A percentile compares a stretch with the other conserved stretches of the same genome.
Evolutionary conservation across 2,113 vertebrate genomes (phyloP).

Genomic region (Cercopithecus mona): DNA sequence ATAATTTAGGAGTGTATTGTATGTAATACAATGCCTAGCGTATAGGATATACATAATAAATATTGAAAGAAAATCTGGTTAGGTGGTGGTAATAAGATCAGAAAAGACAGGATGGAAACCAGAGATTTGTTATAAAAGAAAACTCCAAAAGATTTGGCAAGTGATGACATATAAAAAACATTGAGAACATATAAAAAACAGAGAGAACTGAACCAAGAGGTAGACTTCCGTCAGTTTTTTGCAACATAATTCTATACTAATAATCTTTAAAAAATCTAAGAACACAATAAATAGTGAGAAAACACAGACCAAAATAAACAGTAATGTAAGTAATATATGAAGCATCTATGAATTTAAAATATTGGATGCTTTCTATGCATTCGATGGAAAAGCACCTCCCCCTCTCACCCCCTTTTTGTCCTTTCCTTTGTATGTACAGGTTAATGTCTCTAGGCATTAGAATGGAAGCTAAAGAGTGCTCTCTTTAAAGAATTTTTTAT

Average conservation of each 20-base stretch:
- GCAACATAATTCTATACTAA: background rate
- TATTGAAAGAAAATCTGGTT: background rate
- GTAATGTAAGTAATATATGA: background rate
- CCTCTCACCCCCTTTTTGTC: background rate
- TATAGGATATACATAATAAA: background rate
- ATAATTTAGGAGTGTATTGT: background rate
- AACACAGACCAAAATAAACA: background rate
- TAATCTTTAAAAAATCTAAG: background rate
- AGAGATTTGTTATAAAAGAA: background rate
- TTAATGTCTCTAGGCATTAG: background rate
- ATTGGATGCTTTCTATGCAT: background rate
- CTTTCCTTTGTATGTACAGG: background rate
- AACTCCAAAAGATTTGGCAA: background rate
- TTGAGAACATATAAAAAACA: background rate
- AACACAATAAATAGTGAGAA: background rate
- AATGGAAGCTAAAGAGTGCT: conserved; percentile 16
- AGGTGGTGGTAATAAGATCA: background rate
- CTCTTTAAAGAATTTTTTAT: conserved; percentile 17
- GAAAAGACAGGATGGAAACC: background rate
- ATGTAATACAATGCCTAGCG: background rate
- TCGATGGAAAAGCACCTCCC: background rate
- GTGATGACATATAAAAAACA: background rate
- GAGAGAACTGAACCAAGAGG: background rate
- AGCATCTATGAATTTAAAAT: background rate
- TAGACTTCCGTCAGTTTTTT: background rate